Evolutionary conservation across 2,797 vertebrate genomes (phyloP), one percentile per base, ranked within the genome.

Genomic region (Rachycentron canadum): DNA sequence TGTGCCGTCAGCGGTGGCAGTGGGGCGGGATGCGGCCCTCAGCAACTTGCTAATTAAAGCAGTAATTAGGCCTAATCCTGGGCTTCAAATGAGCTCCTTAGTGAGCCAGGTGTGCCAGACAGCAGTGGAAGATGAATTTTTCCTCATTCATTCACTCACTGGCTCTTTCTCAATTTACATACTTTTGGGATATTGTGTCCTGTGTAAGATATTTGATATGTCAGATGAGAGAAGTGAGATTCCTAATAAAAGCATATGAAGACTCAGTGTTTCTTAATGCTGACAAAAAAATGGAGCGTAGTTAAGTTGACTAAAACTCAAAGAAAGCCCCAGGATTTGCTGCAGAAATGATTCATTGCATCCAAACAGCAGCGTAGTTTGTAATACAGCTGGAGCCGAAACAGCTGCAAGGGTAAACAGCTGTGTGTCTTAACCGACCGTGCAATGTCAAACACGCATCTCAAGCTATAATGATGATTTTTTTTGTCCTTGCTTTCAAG

Each of bases 1-100:
- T 71, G 90, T 69, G 68, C 72, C 64, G 69, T 85, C 69, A 80
- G 88, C 34, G 63, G 85, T 69, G 89, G 84, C 69, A 86, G 86
- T 72, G 84, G 83, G 84, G 65, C 61, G 85, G 88, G 92, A 91
- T 49, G 89, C 73, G 73, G 87, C 88, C 88, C 86, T 87, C 78
- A 76, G 89, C 81, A 86, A 79, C 83, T 80, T 23, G 58, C 83
- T 92, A 92, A 95, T 95, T 93, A 94, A 87, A 75, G 74, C 68
- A 65, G 78, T 93, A 94, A 95, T 95, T 94, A 94, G 85, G 74
- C 85, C 81, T 93, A 89, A 94, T 94, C 89, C 82, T 73, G 66
- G 36, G 72, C 85, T 90, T 88, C 73, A 93, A 93, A 94, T 84
- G 88, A 94, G 89, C 81, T 89, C 85, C 90, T 82, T 76, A 89